Evolutionary conservation across 2,797 vertebrate species (phyloP).

Genomic region (Naso thynnoides): DNA sequence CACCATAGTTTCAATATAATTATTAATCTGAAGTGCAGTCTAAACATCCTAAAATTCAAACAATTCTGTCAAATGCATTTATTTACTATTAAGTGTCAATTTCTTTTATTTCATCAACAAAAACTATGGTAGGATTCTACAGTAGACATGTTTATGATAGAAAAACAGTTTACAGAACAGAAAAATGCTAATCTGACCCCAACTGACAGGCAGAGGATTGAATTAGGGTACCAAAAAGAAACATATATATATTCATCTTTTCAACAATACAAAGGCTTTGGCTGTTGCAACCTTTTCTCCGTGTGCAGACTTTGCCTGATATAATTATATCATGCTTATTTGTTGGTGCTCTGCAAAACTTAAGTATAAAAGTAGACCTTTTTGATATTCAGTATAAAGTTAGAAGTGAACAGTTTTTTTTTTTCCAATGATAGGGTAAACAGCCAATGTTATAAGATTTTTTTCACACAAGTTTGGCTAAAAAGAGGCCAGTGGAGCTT

Average conservation of each 20-base stretch:
- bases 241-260: slow-evolving; percentile 25
- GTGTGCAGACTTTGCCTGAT: slow-evolving; percentile 33
- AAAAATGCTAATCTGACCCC: slow-evolving; percentile 13
- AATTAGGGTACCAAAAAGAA: slow-evolving; percentile 42
- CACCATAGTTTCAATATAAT: slow-evolving; percentile 38
- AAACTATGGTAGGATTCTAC: slow-evolving; percentile 31
- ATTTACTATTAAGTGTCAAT: not conserved
- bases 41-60: slow-evolving; percentile 34
- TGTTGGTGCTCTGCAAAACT: slow-evolving; percentile 58
- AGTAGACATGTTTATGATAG: slow-evolving; percentile 33
- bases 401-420: slow-evolving; percentile 58
- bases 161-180: slow-evolving; percentile 28
- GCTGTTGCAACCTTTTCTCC: slow-evolving; percentile 47
- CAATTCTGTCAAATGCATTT: slow-evolving; percentile 28
- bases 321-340: slow-evolving; percentile 32
- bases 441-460: slow-evolving; percentile 35
- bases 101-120: slow-evolving; percentile 9
- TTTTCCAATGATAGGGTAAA: slow-evolving; percentile 45
- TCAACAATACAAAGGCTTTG: slow-evolving; percentile 56
- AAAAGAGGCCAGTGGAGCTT: slow-evolving; percentile 27
- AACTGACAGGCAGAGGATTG: slow-evolving; percentile 26
- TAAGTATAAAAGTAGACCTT: slow-evolving; percentile 69
- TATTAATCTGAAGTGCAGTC: slow-evolving; percentile 32
- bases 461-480: slow-evolving; percentile 34
- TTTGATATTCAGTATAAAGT: slow-evolving; percentile 67